Percentiles rank a stretch among this genome's conserved stretches.
Evolutionary conservation across 2,113 vertebrate species (phyloP).

Genomic region (Elaphurus davidianus): DNA sequence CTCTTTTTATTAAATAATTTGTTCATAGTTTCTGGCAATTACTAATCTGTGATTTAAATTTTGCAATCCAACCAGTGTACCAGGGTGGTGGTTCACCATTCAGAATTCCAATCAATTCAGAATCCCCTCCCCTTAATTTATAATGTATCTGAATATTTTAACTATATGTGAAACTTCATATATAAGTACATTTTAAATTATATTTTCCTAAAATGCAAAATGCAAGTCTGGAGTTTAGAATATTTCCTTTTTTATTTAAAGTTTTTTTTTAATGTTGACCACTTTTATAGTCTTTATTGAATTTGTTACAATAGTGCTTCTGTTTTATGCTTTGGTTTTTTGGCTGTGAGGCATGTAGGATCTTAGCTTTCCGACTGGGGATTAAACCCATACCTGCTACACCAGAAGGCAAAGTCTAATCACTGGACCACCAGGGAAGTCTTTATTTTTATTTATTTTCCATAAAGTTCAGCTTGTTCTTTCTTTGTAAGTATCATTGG

Average conservation of each 20-base stretch:
- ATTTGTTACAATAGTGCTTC: not conserved
- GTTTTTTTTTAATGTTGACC: not conserved
- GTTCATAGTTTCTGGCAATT: not conserved
- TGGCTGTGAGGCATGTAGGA: not conserved
- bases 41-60: not conserved
- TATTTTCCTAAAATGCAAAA: constrained; percentile 39
- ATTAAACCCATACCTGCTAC: not conserved
- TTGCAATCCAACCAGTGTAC: not conserved
- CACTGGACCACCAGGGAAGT: not conserved
- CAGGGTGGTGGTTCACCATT: not conserved
- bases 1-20: constrained; percentile 5
- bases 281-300: not conserved
- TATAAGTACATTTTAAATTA: constrained; percentile 5
- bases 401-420: not conserved
- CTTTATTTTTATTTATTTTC: constrained; percentile 23
- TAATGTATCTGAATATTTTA: not conserved
- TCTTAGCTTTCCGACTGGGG: not conserved
- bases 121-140: not conserved
- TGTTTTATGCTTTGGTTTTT: not conserved
- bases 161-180: not conserved
- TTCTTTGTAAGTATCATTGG: not conserved
- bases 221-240: not conserved
- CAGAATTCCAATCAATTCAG: not conserved
- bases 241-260: constrained; percentile 21
- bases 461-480: not conserved